Conservation (phyloP, 1,140 invertebrate species). For the Ips nitidus region DNA sequence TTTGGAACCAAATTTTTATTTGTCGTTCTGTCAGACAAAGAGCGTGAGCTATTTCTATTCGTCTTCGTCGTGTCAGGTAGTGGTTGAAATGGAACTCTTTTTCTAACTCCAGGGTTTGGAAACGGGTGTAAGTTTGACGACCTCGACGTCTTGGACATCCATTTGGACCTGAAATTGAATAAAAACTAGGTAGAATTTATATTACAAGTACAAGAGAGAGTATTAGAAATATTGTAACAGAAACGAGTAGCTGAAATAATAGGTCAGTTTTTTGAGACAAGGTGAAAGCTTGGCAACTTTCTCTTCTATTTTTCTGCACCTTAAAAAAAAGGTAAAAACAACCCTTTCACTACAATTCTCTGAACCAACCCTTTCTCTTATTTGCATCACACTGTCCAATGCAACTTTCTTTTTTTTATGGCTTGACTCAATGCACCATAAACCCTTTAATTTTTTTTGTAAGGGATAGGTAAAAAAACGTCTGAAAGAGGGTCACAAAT, state of each 20-base stretch:
- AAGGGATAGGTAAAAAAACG: not conserved
- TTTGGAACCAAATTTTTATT: conserved; percentile 98
- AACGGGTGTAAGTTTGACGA: conserved; percentile 94
- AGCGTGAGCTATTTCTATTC: conserved; percentile 96
- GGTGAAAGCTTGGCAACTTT: not conserved
- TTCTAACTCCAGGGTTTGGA: conserved; percentile 92
- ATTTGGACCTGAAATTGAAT: conserved; percentile 82
- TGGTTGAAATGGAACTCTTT: conserved; percentile 99
- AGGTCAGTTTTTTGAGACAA: too few species aligned
- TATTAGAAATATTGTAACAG: not conserved
- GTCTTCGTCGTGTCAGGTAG: conserved; percentile 90
- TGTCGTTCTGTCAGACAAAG: conserved; percentile 94
- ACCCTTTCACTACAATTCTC: not conserved
- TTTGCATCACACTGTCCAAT: conserved; percentile 6
- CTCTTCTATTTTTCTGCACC: not conserved
- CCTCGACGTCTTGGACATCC: conserved; percentile 91
- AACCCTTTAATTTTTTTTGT: not conserved
- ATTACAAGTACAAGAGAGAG: not conserved
- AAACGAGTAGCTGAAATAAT: too few species aligned
- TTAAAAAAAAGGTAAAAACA: too few species aligned
- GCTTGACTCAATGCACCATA: not conserved
- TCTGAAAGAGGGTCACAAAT: not conserved
- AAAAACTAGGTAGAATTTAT: not conserved
- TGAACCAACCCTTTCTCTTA: conserved; percentile 10
- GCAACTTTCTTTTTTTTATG: conserved; percentile 13